Percentiles rank a stretch among this genome's conserved stretches.
Conservation (phyloP, 1,140 invertebrate species). For the Amyelois transitella region DNA sequence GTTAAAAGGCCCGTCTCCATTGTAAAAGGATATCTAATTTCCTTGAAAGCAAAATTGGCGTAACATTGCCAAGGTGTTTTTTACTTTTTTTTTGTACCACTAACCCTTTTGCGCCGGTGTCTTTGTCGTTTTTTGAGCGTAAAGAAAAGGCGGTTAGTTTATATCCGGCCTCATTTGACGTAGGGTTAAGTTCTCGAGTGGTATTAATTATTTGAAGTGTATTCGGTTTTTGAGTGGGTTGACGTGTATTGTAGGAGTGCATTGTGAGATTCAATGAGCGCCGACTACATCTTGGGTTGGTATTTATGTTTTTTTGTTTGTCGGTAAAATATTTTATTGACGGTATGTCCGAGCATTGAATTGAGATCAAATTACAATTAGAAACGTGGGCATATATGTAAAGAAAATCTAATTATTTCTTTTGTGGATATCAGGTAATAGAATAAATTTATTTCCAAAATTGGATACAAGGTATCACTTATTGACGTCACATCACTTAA, state of each 20-base stretch:
- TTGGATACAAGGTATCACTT: too few species aligned
- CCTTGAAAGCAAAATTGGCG: slow-evolving; percentile 71
- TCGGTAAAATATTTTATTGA: too few species aligned
- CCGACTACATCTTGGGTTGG: not conserved
- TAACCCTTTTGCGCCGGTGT: slow-evolving; percentile 56
- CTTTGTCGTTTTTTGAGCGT: slow-evolving; percentile 58
- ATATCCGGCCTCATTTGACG: slow-evolving; percentile 66
- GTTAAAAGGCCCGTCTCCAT: slow-evolving; percentile 51
- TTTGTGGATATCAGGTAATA: too few species aligned
- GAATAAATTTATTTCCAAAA: too few species aligned
- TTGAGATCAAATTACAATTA: too few species aligned
- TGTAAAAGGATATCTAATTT: slow-evolving; percentile 71
- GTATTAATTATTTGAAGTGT: slow-evolving; percentile 71
- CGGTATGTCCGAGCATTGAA: too few species aligned
- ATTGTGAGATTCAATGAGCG: slow-evolving; percentile 16
- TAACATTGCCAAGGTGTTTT: slow-evolving; percentile 59
- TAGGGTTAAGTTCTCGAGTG: slow-evolving; percentile 60
- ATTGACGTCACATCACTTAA: too few species aligned
- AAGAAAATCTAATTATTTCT: too few species aligned
- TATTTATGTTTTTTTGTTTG: not conserved
- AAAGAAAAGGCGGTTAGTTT: slow-evolving; percentile 74
- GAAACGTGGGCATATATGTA: too few species aligned
- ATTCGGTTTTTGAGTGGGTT: slow-evolving; percentile 40
- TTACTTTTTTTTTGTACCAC: slow-evolving; percentile 41
- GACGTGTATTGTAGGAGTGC: slow-evolving; percentile 55